Evolutionary conservation across 2,797 vertebrate genomes (phyloP).

Genomic region (Tachyglossus aculeatus): DNA sequence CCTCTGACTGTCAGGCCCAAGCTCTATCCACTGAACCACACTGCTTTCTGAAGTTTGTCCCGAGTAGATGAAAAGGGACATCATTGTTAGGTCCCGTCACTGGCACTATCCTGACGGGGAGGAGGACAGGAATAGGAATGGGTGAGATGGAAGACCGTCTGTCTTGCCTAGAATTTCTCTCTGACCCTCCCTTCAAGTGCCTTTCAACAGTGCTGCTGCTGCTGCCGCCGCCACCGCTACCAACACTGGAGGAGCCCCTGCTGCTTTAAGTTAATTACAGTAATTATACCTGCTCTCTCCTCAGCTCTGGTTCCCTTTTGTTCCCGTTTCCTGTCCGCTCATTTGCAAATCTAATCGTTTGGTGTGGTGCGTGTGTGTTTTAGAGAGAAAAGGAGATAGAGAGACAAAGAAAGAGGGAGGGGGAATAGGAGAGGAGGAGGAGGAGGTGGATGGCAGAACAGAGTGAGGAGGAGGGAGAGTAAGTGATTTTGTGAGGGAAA

Average conservation of each 20-base stretch:
- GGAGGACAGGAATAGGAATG: accelerated
- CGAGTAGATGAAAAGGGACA: neutral
- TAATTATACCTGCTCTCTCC: conserved; percentile 83
- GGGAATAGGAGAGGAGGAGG: conserved; percentile 50
- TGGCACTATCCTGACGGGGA: accelerated
- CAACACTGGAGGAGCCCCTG: conserved; percentile 69
- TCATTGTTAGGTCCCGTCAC: neutral
- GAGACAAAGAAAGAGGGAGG: conserved; percentile 55
- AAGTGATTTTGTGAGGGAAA: neutral
- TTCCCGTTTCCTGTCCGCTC: conserved; percentile 78
- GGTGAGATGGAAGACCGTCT: neutral
- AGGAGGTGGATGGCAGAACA: neutral
- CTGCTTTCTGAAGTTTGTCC: accelerated
- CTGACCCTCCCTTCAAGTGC: conserved; percentile 19
- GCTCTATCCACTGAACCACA: neutral
- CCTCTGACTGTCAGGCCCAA: accelerated
- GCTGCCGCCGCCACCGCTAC: conserved; percentile 19
- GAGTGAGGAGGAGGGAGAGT: neutral
- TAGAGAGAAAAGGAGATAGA: conserved; percentile 43
- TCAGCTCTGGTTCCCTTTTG: conserved; percentile 72
- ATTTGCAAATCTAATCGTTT: conserved; percentile 81
- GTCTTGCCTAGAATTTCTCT: conserved; percentile 13
- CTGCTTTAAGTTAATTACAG: conserved; percentile 85
- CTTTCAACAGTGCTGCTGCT: conserved; percentile 30
- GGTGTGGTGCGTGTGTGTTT: conserved; percentile 64